A percentile compares a stretch with the other conserved stretches of the same genome.
Evolutionary conservation across 2,113 vertebrate species (phyloP).

Genomic region (Panthera tigris): DNA sequence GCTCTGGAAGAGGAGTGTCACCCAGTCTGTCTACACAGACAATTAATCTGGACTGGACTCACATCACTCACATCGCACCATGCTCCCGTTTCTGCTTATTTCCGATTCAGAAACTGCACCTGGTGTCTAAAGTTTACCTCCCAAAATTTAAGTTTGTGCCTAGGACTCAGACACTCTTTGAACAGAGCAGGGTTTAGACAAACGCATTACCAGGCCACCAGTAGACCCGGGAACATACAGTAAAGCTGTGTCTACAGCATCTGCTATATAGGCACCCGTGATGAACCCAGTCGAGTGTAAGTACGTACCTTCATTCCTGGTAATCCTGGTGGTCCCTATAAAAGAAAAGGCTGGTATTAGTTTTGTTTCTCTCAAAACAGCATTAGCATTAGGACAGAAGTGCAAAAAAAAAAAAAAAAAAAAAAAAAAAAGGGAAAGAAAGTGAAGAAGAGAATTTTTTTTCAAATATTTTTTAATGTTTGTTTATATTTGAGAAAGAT

Average conservation of each 20-base stretch:
- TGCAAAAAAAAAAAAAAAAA: too few species aligned
- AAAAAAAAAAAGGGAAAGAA: not conserved
- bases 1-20: not conserved
- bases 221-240: not conserved
- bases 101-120: not conserved
- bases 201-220: rapidly evolving
- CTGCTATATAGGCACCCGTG: not conserved
- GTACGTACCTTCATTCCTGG: slow-evolving; percentile 92
- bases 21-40: too few species aligned
- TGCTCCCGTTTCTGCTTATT: rapidly evolving
- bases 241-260: not conserved
- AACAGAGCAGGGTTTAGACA: not conserved
- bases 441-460: not conserved
- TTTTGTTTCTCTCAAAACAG: not conserved
- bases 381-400: not conserved
- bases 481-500: too few species aligned
- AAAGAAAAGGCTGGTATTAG: slow-evolving; percentile 63
- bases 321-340: slow-evolving; percentile 90
- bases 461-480: too few species aligned
- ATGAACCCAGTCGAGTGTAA: not conserved
- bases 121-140: not conserved
- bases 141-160: not conserved
- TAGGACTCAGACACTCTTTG: not conserved
- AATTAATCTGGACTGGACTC: not conserved
- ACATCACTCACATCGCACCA: not conserved